phyloP scores from a whole-genome alignment of 2,113 vertebrate genomes.

The Camelus bactrianus region DNA sequence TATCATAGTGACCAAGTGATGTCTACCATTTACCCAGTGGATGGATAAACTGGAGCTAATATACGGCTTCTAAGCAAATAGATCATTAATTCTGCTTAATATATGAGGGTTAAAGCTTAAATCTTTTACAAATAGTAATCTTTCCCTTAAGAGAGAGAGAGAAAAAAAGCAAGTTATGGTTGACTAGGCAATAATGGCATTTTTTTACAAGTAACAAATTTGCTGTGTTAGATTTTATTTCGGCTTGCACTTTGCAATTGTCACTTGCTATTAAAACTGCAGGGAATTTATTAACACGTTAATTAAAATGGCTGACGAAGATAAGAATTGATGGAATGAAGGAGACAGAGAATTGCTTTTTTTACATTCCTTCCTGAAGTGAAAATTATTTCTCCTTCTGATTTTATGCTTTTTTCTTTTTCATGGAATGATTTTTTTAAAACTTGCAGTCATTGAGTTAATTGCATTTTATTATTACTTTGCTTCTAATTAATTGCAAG shows the following conservation, averaged over 20 bases:
- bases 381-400: conserved; percentile 74
- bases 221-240: conserved; percentile 83
- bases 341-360: conserved; percentile 73
- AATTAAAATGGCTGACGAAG: conserved; percentile 88
- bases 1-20: conserved; percentile 92
- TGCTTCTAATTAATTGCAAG: conserved; percentile 85
- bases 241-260: conserved; percentile 81
- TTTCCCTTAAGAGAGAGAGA: conserved; percentile 67
- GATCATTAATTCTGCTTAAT: conserved; percentile 94
- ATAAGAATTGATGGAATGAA: conserved; percentile 80
- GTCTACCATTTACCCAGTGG: conserved; percentile 88
- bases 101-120: conserved; percentile 86
- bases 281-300: conserved; percentile 89
- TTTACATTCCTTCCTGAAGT: conserved; percentile 58
- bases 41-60: conserved; percentile 93
- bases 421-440: conserved; percentile 73
- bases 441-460: conserved; percentile 80
- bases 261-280: conserved; percentile 87
- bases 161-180: conserved; percentile 1
- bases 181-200: conserved; percentile 75
- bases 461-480: conserved; percentile 86
- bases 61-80: conserved; percentile 92
- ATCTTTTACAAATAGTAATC: conserved; percentile 83
- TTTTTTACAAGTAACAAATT: conserved; percentile 84
- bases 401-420: conserved; percentile 73